Evolutionary conservation across 2,797 vertebrate genomes (phyloP).

Genomic region (Heterohyrax brucei): DNA sequence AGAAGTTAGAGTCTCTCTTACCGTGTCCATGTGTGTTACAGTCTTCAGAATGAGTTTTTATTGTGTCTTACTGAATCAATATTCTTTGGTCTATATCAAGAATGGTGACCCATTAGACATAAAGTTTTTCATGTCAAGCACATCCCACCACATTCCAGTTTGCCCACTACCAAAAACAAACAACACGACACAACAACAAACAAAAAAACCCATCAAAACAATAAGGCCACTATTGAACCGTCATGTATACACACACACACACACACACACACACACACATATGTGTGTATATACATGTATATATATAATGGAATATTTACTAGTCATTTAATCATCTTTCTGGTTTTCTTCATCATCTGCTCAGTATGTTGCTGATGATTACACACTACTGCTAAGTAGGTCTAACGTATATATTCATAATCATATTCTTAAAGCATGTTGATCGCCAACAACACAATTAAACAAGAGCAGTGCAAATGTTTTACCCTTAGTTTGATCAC

Average conservation of each 20-base stretch:
- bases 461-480: not conserved
- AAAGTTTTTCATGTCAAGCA: not conserved
- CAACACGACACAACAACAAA: not conserved
- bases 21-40: not conserved
- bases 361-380: conserved; percentile 12
- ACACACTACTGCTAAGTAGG: not conserved
- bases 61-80: not conserved
- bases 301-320: not conserved
- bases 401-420: conserved; percentile 42
- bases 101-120: not conserved
- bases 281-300: too few relatives aligned
- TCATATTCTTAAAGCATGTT: conserved; percentile 13
- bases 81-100: not conserved
- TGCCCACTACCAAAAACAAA: conserved; percentile 1
- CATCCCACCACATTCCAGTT: not conserved
- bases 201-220: not conserved
- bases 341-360: not conserved
- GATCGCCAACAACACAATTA: not conserved
- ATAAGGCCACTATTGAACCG: not conserved
- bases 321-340: not conserved
- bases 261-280: too few relatives aligned
- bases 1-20: not conserved
- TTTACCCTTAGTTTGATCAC: not conserved
- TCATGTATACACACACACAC: not conserved
- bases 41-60: not conserved